A percentile compares a stretch with the other conserved stretches of the same genome.
Evolutionary conservation across 2,113 vertebrate genomes (phyloP).

Genomic region (Aegithalos caudatus): DNA sequence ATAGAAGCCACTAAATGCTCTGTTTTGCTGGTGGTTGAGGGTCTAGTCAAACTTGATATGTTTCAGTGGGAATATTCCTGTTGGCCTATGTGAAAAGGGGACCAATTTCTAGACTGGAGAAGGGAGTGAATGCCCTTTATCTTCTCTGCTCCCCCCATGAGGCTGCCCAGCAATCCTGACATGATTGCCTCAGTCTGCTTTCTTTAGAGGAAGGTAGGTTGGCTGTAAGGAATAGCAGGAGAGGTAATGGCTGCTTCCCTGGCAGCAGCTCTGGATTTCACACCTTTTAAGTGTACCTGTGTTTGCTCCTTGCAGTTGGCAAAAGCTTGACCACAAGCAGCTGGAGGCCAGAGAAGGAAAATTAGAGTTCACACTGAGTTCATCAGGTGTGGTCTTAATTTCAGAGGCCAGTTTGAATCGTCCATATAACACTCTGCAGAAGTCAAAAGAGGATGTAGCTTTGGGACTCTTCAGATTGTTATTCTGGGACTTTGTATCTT

Average conservation of each 20-base stretch:
- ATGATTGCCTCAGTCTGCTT: not conserved
- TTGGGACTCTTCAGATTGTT: not conserved
- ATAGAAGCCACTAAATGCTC: not conserved
- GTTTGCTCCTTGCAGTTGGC: not conserved
- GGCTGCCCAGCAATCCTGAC: not conserved
- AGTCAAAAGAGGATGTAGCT: not conserved
- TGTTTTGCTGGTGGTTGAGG: not conserved
- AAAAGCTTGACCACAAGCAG: not conserved
- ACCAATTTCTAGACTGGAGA: not conserved
- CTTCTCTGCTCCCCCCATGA: not conserved
- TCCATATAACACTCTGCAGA: accelerated
- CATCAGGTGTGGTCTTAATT: not conserved
- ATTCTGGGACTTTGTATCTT: not conserved
- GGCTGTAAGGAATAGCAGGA: not conserved
- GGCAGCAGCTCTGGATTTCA: not conserved
- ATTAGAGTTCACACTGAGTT: not conserved
- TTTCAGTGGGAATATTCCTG: not conserved
- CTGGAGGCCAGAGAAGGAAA: not conserved
- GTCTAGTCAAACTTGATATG: not conserved
- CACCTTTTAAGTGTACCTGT: not conserved
- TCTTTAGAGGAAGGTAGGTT: not conserved
- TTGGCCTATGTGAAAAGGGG: not conserved
- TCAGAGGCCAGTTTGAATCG: accelerated
- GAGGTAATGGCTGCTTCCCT: not conserved
- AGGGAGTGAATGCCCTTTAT: not conserved